Evolutionary conservation across 2,888 invertebrate genomes (phyloP).

Genomic region (Galeopsomyia nigrocyanea): DNA sequence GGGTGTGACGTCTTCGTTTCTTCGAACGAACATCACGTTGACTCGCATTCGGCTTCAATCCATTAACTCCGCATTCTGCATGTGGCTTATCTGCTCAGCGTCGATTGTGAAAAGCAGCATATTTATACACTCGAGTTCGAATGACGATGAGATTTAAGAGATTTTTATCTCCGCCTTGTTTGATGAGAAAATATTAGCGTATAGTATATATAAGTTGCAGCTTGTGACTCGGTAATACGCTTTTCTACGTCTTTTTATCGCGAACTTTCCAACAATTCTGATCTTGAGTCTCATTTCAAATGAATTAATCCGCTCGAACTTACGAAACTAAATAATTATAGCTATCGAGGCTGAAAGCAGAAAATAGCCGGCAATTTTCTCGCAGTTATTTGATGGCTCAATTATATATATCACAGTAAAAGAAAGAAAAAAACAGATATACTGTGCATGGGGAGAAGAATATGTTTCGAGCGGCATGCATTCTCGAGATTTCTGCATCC

Average conservation of each 20-base stretch:
- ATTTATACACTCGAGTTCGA: too few species aligned
- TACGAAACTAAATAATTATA: conserved; percentile 30
- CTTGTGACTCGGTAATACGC: too few species aligned
- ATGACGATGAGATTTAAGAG: too few species aligned
- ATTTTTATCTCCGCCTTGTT: too few species aligned
- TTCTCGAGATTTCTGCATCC: conserved; percentile 19
- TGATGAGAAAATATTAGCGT: too few species aligned
- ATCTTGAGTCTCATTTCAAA: neutral
- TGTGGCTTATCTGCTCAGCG: too few species aligned
- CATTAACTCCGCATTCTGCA: neutral
- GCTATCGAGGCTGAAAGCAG: conserved; percentile 22
- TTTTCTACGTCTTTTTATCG: too few species aligned
- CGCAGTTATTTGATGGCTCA: conserved; percentile 37
- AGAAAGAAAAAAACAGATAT: conserved; percentile 5
- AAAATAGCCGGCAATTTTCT: conserved; percentile 37
- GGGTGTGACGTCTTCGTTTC: conserved; percentile 34
- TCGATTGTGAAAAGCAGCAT: too few species aligned
- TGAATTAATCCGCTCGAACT: neutral
- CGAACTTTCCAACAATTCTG: neutral
- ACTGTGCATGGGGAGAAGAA: too few species aligned
- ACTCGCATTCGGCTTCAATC: conserved; percentile 20
- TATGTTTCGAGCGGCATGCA: conserved; percentile 6
- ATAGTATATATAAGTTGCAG: too few species aligned
- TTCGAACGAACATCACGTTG: conserved; percentile 27
- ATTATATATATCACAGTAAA: conserved; percentile 36